phyloP scores from a whole-genome alignment of 2,113 vertebrate species.

The Blennius ocellaris region DNA sequence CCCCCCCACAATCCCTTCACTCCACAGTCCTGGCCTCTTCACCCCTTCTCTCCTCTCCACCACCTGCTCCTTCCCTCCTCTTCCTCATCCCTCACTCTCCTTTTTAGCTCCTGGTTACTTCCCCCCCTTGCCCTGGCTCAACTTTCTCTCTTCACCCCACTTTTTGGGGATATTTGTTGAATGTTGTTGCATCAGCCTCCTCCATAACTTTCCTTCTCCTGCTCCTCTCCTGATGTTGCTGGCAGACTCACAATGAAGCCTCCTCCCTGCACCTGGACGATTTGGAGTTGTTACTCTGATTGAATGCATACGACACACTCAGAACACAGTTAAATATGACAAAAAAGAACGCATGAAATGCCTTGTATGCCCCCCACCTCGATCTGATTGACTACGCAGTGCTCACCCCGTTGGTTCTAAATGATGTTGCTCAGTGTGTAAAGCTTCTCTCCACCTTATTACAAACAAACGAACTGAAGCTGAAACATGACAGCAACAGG shows the following conservation, averaged over 20 bases:
- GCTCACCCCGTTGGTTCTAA: no score
- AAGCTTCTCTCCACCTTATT: no score
- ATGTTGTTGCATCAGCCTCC: background rate
- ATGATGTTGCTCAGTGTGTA: no score
- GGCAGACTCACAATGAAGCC: slow-evolving; percentile 94
- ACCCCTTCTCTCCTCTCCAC: slow-evolving; percentile 54
- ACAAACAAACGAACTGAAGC: no score
- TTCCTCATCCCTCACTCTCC: slow-evolving; percentile 33
- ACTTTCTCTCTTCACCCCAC: slow-evolving; percentile 19
- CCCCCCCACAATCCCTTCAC: slow-evolving; percentile 34
- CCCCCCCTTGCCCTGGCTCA: slow-evolving; percentile 27
- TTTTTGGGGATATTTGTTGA: background rate
- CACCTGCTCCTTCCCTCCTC: slow-evolving; percentile 63
- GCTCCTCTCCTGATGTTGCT: slow-evolving; percentile 85
- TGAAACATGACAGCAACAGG: no score
- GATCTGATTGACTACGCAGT: no score
- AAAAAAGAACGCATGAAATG: background rate
- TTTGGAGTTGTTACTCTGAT: slow-evolving; percentile 93
- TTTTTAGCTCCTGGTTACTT: slow-evolving; percentile 49
- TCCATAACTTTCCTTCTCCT: slow-evolving; percentile 5
- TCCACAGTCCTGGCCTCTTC: slow-evolving; percentile 62
- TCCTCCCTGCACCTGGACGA: slow-evolving; percentile 87
- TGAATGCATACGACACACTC: slow-evolving; percentile 82
- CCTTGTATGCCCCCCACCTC: no score
- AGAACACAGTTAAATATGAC: slow-evolving; percentile 27